phyloP scores from a whole-genome alignment of 1,140 invertebrate species.

The Eufriesea mexicana region DNA sequence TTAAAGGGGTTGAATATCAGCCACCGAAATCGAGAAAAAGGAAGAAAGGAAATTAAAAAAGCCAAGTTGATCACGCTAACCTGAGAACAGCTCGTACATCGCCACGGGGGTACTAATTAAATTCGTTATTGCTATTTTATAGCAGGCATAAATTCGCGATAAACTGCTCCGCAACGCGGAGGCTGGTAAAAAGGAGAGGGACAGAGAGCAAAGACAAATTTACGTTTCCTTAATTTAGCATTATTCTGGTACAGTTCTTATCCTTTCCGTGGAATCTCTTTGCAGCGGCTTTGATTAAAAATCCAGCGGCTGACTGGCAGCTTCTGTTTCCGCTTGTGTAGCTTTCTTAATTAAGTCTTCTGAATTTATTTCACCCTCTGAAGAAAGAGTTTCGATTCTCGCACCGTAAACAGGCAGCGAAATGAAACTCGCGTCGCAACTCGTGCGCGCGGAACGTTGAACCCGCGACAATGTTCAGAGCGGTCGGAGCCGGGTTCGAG shows the following conservation, averaged over 20 bases:
- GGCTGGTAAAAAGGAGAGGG: neutral
- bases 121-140: neutral
- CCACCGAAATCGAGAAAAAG: no score
- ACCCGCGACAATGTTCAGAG: neutral
- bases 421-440: neutral
- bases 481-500: neutral
- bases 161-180: neutral
- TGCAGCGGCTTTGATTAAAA: conserved; percentile 19
- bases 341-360: conserved; percentile 35
- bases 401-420: neutral
- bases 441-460: neutral
- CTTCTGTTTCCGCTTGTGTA: conserved; percentile 19
- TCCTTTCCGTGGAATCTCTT: neutral
- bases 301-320: neutral
- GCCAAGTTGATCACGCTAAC: no score
- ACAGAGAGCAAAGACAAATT: neutral
- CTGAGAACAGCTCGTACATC: no score
- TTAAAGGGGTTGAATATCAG: no score
- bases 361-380: neutral
- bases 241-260: neutral
- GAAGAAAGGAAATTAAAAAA: no score
- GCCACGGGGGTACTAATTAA: neutral
- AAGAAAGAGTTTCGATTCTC: conserved; percentile 10
- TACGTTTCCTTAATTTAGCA: neutral
- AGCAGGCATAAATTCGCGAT: neutral